Conservation (phyloP, 2,113 vertebrate genomes). For the Coptodon rendalli region DNA sequence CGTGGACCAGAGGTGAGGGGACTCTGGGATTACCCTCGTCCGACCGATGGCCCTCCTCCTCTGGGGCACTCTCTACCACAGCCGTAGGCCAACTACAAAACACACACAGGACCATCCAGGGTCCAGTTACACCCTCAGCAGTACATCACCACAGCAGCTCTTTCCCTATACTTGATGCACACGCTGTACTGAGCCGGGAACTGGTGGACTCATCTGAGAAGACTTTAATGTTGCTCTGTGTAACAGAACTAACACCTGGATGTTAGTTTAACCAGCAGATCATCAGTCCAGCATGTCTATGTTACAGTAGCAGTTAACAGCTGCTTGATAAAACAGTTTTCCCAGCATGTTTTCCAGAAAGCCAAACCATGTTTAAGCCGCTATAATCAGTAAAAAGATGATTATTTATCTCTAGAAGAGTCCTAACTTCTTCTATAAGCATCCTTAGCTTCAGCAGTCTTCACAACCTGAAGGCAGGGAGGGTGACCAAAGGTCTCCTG, state of each 20-base stretch:
- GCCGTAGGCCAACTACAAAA: slow-evolving; percentile 51
- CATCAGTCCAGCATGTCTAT: background rate
- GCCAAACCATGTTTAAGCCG: background rate
- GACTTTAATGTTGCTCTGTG: background rate
- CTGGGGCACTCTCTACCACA: slow-evolving; percentile 72
- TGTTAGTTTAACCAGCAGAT: background rate
- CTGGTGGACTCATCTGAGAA: background rate
- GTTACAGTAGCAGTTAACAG: background rate
- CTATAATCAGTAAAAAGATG: accelerated
- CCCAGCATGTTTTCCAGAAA: background rate
- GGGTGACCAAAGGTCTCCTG: slow-evolving; percentile 74
- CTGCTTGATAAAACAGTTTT: background rate
- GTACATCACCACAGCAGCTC: background rate
- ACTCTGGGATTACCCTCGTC: slow-evolving; percentile 65
- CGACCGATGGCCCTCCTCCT: slow-evolving; percentile 66
- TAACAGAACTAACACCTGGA: background rate
- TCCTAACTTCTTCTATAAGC: background rate
- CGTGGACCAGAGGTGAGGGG: slow-evolving; percentile 72
- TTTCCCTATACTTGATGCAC: background rate
- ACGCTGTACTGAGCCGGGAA: background rate
- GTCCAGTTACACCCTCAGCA: background rate
- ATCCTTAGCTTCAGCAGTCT: background rate
- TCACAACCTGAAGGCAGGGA: slow-evolving; percentile 76
- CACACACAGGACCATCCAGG: background rate
- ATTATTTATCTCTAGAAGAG: background rate